Conservation (phyloP, 2,888 invertebrate genomes). For the Drosophila conformis region DNA sequence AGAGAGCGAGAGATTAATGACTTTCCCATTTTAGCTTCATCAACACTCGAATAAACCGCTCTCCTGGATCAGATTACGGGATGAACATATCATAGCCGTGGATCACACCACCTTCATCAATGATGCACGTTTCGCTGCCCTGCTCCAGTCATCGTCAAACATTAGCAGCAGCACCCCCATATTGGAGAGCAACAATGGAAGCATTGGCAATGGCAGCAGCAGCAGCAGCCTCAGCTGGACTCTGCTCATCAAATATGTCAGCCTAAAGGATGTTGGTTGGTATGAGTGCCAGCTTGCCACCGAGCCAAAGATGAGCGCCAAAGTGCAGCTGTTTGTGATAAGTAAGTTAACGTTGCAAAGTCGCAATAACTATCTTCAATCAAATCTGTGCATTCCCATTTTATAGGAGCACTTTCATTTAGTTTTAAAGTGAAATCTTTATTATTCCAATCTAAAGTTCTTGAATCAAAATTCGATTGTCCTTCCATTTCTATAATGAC, state of each 20-base stretch:
- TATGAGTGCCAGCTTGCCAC: conserved; percentile 98
- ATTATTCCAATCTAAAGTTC: not conserved
- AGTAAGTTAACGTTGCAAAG: conserved; percentile 51
- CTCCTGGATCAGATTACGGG: conserved; percentile 94
- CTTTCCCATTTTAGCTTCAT: conserved; percentile 70
- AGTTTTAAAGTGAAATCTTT: not conserved
- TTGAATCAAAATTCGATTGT: not conserved
- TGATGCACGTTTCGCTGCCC: conserved; percentile 95
- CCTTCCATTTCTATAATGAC: not conserved
- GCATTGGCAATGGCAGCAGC: conserved; percentile 87
- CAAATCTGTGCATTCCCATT: not conserved
- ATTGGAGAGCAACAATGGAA: conserved; percentile 88
- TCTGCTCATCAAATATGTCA: conserved; percentile 94
- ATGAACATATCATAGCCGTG: conserved; percentile 95
- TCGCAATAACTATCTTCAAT: not conserved
- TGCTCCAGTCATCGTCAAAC: conserved; percentile 64
- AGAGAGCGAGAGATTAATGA: not conserved
- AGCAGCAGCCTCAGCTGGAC: conserved; percentile 91
- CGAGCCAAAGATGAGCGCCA: conserved; percentile 96
- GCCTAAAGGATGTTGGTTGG: conserved; percentile 93
- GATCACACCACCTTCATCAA: conserved; percentile 94
- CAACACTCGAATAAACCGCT: conserved; percentile 89
- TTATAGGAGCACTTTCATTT: not conserved
- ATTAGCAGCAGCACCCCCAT: conserved; percentile 9
- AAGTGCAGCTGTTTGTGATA: conserved; percentile 86